These are phyloP conservation scores for Gnathonemus longibarbis DNA, from an alignment of 2,113 vertebrate species.

Conservation along the genomic window DNA sequence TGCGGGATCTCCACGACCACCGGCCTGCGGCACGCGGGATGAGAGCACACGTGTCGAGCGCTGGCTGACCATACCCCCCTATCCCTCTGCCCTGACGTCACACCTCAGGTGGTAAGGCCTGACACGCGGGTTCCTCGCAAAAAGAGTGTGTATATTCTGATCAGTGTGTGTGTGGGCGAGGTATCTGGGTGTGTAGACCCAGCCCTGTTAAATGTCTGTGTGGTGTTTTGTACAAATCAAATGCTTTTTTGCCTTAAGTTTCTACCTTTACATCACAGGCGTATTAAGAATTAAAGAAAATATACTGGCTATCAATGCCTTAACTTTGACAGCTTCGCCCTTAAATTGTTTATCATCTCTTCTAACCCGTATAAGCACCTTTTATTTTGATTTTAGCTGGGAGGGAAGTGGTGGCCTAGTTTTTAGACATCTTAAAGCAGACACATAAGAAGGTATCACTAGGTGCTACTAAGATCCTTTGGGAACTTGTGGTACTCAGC, in stretches of 20 bases:
- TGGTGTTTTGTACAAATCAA: too few relatives aligned
- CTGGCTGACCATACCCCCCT: background rate
- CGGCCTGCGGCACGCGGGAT: constrained; percentile 62
- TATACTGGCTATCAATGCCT: background rate
- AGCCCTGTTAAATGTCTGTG: too few relatives aligned
- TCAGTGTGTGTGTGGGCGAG: background rate
- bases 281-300: background rate
- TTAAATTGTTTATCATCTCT: background rate
- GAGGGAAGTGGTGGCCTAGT: background rate
- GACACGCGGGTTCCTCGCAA: constrained; percentile 55
- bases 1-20: constrained; percentile 98
- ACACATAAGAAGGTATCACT: background rate
- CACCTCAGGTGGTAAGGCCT: constrained; percentile 48
- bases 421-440: background rate
- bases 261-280: background rate
- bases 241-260: background rate
- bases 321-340: background rate
- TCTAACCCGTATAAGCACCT: background rate
- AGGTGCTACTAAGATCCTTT: background rate
- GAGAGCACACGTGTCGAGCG: background rate
- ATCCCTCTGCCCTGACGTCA: background rate
- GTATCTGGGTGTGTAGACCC: too few relatives aligned
- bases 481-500: background rate
- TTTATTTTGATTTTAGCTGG: background rate
- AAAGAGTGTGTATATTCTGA: background rate